Percentiles rank a stretch among this genome's conserved stretches.
Evolutionary conservation across 2,888 invertebrate genomes (phyloP).

Genomic region (Zonitis immaculata): DNA sequence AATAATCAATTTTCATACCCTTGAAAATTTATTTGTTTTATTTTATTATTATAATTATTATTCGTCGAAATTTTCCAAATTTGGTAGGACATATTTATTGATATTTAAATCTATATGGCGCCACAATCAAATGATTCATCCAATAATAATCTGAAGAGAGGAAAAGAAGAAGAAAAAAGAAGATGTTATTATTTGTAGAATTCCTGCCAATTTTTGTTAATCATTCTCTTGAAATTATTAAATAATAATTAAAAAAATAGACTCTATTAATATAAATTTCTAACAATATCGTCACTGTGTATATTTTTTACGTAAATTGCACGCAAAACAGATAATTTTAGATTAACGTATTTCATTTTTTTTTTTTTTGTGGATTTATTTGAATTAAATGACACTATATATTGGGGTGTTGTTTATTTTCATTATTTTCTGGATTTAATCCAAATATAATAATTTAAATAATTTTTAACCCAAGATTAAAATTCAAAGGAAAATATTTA

Average conservation of each 20-base stretch:
- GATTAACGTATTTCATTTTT: background rate
- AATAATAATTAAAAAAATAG: too few species aligned
- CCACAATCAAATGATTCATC: background rate
- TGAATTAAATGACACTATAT: slow-evolving; percentile 4
- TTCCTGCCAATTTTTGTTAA: background rate
- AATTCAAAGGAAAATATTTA: background rate
- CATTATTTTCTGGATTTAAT: slow-evolving; percentile 21
- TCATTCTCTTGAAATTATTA: too few species aligned
- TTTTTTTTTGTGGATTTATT: background rate
- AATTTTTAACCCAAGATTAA: background rate
- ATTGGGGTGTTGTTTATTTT: slow-evolving; percentile 23
- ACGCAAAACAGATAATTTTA: slow-evolving; percentile 3
- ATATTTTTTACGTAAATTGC: background rate
- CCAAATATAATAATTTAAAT: slow-evolving; percentile 20
- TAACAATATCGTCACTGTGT: background rate
- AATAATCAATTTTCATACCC: too few species aligned
- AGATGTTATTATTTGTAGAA: too few species aligned
- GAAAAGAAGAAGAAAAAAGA: too few species aligned
- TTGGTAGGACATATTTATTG: background rate
- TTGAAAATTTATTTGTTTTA: too few species aligned
- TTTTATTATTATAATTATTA: background rate
- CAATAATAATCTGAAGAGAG: background rate
- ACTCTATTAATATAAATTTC: background rate
- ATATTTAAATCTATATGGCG: too few species aligned
- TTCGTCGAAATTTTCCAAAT: background rate